These are phyloP conservation scores for Archaeoteleia sp. DNA, from an alignment of 2,888 invertebrate genomes.

Conservation along the genomic window DNA sequence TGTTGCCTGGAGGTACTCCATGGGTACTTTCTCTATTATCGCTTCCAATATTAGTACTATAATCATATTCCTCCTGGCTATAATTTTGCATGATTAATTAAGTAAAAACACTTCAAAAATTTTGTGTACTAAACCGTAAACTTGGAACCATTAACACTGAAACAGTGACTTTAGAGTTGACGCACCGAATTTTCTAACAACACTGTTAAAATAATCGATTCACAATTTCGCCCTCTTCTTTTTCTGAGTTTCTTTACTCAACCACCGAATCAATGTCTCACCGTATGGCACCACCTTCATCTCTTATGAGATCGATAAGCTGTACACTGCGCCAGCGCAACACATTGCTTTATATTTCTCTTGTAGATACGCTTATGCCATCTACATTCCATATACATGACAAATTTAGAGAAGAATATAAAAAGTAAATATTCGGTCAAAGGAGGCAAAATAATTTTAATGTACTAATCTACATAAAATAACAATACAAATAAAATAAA, in stretches of 20 bases:
- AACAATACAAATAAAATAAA: too few species aligned
- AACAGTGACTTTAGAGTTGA: too few species aligned
- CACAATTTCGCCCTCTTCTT: conserved; percentile 12
- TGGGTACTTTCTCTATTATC: conserved; percentile 51
- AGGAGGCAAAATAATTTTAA: too few species aligned
- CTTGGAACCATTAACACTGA: too few species aligned
- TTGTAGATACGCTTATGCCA: too few species aligned
- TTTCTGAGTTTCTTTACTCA: conserved; percentile 23
- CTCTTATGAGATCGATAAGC: conserved; percentile 69
- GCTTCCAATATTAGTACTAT: conserved; percentile 46
- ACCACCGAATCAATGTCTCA: conserved; percentile 68
- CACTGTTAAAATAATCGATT: conserved; percentile 18
- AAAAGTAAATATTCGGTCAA: too few species aligned
- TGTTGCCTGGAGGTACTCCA: conserved; percentile 63
- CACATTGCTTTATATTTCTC: too few species aligned
- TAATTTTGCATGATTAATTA: conserved; percentile 65
- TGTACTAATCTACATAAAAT: too few species aligned
- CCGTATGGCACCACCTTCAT: conserved; percentile 63
- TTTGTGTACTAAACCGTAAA: too few species aligned
- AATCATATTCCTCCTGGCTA: conserved; percentile 65
- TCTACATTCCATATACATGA: too few species aligned
- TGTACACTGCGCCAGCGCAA: conserved; percentile 65
- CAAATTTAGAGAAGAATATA: too few species aligned
- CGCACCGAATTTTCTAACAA: too few species aligned
- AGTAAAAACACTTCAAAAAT: background rate